Evolutionary conservation across 37 sponge, comb jelly and placozoan species (phyloP).

Genomic region (Diacarnus erythraeanus): DNA sequence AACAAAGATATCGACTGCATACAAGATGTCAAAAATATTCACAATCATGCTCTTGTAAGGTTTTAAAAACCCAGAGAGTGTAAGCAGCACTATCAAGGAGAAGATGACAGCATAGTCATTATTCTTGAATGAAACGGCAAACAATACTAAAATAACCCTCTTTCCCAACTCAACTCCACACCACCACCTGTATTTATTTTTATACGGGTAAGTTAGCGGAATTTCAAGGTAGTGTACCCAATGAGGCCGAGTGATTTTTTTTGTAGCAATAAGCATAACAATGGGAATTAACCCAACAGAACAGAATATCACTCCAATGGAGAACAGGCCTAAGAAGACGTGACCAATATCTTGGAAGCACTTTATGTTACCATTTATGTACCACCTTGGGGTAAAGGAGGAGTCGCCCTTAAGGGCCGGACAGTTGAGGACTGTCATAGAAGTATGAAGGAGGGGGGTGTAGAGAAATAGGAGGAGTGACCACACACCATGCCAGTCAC

Average conservation of each 20-base stretch:
- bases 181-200: constrained; percentile 46
- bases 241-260: constrained; percentile 5
- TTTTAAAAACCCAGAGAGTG: constrained; percentile 17
- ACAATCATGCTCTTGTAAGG: constrained; percentile 40
- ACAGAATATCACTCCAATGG: constrained; percentile 40
- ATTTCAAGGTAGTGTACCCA: constrained; percentile 2
- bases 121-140: constrained; percentile 31
- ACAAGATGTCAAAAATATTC: constrained; percentile 48
- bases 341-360: constrained; percentile 55
- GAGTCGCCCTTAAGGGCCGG: constrained; percentile 30
- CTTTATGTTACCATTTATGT: constrained; percentile 44
- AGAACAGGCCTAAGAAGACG: constrained; percentile 54
- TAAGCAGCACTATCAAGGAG: constrained; percentile 13
- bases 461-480: constrained; percentile 48
- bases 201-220: constrained; percentile 36
- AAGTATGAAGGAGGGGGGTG: constrained; percentile 61
- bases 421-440: constrained; percentile 62
- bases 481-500: constrained; percentile 58
- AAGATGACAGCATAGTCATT: constrained; percentile 31
- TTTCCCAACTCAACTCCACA: constrained; percentile 45
- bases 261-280: neutral
- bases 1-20: constrained; percentile 18
- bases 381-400: constrained; percentile 41
- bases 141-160: constrained; percentile 34
- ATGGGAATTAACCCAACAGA: constrained; percentile 24